phyloP scores from a whole-genome alignment of 2,888 invertebrate genomes.

The Cetonia aurata region DNA sequence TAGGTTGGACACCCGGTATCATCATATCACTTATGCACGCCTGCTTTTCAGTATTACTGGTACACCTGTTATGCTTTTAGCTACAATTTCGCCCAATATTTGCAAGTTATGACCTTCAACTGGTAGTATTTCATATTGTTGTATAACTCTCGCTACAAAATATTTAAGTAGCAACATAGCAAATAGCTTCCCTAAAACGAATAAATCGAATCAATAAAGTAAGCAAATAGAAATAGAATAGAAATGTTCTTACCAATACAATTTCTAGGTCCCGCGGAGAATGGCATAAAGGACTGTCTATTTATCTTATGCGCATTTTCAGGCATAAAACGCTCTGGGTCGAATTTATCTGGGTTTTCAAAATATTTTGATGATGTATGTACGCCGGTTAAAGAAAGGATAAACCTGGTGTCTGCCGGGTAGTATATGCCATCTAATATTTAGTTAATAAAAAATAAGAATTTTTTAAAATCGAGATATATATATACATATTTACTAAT shows the following conservation, averaged over 20 bases:
- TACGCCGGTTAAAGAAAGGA: slow-evolving; percentile 35
- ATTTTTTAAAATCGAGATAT: background rate
- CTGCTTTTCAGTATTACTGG: slow-evolving; percentile 38
- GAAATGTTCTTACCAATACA: slow-evolving; percentile 38
- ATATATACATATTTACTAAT: slow-evolving; percentile 38
- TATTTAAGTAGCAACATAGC: slow-evolving; percentile 27
- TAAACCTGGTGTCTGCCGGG: slow-evolving; percentile 34
- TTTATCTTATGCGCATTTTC: slow-evolving; percentile 36
- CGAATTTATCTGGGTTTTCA: slow-evolving; percentile 49
- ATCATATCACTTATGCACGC: background rate
- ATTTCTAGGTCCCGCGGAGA: slow-evolving; percentile 37
- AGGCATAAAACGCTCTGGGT: slow-evolving; percentile 49
- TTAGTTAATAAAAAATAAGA: background rate
- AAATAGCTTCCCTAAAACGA: slow-evolving; percentile 36
- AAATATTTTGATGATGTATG: slow-evolving; percentile 45
- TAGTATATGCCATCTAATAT: slow-evolving; percentile 32
- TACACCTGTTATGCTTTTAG: slow-evolving; percentile 18
- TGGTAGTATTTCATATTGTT: slow-evolving; percentile 33
- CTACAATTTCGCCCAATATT: slow-evolving; percentile 14
- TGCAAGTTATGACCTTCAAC: slow-evolving; percentile 27
- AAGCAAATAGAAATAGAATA: background rate
- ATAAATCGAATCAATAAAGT: background rate
- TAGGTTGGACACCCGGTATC: no score
- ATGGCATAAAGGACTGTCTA: slow-evolving; percentile 28
- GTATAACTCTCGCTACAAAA: slow-evolving; percentile 18